Evolutionary conservation across 1,140 invertebrate species (phyloP).

Genomic region (Laupala kohalensis): DNA sequence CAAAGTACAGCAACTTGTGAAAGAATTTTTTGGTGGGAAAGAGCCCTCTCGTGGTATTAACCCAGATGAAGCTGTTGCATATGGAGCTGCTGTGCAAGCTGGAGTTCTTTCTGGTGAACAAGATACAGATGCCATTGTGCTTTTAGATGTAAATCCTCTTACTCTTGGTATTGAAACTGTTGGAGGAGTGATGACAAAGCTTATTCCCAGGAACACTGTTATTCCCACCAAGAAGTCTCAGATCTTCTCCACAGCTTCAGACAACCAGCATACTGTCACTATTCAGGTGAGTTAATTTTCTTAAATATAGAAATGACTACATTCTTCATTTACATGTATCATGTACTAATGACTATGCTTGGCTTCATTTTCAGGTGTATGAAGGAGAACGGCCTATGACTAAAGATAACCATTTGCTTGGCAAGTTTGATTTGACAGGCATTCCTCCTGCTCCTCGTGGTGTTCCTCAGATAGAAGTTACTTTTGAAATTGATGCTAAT

Average conservation of each 20-base stretch:
- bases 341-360: neutral
- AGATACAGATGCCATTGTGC: slow-evolving; percentile 90
- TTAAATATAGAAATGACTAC: neutral
- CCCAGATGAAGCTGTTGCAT: slow-evolving; percentile 95
- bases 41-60: slow-evolving; percentile 97
- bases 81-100: slow-evolving; percentile 97
- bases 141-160: slow-evolving; percentile 94
- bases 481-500: slow-evolving; percentile 98
- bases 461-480: slow-evolving; percentile 98
- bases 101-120: slow-evolving; percentile 81
- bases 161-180: slow-evolving; percentile 99
- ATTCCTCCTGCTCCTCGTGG: slow-evolving; percentile 95
- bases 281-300: slow-evolving; percentile 50
- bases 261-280: slow-evolving; percentile 97
- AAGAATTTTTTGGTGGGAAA: slow-evolving; percentile 97
- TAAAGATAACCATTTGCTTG: slow-evolving; percentile 95
- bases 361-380: slow-evolving; percentile 54
- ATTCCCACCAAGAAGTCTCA: slow-evolving; percentile 99
- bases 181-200: slow-evolving; percentile 98
- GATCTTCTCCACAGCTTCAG: slow-evolving; percentile 97
- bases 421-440: slow-evolving; percentile 96
- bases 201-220: slow-evolving; percentile 95
- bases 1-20: slow-evolving; percentile 96
- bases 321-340: neutral
- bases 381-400: slow-evolving; percentile 99